Base-by-base conservation (phyloP, 2,797 vertebrate genomes). In the Tenualosa thibaudeaui region DNA sequence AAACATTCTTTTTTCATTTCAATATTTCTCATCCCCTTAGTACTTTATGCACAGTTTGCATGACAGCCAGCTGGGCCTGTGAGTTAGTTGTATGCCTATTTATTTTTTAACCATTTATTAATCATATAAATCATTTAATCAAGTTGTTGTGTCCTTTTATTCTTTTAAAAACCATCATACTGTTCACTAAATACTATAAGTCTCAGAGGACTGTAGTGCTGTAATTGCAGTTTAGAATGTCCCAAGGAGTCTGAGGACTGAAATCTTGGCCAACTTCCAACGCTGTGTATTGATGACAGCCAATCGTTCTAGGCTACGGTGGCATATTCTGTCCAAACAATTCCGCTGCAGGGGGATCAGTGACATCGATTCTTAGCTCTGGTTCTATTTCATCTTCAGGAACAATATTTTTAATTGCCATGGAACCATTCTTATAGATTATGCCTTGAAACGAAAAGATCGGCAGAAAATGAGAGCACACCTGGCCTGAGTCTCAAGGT, bases 331-430 rank as follows among this genome's bases (percentile, higher is more conserved):
- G 81, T 82, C 78, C 62, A 83, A 87, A 87, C 82, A 62, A 62
- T 82, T 85, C 49, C n/a, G 22, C 65, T 84, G 81, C 60, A 60
- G 81, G 75, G 87, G 86, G 86, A 89, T 84, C 86, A 87, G 81
- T 85, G 56, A 71, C 88, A 89, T 88, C 31, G 81, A 89, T 87
- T 65, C 43, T 2, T 5, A 19, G 56, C 40, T 40, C 40, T 50
- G 83, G 65, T 86, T 84, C 87, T 86, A 85, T 88, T 86, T 89
- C 83, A 89, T 84, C 82, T 75, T 82, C 24, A 50, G 75, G 84
- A 89, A 86, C 84, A 86, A 88, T 86, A 85, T 82, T 89, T 88
- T 89, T 89, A 90, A 89, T 90, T 87, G 83, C 85, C 89, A 84
- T 86, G 68, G 88, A 89, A 82, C 86, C 54, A 65, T 86, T 83